phyloP scores from a whole-genome alignment of 2,888 invertebrate genomes.

The Xanthia togata region DNA sequence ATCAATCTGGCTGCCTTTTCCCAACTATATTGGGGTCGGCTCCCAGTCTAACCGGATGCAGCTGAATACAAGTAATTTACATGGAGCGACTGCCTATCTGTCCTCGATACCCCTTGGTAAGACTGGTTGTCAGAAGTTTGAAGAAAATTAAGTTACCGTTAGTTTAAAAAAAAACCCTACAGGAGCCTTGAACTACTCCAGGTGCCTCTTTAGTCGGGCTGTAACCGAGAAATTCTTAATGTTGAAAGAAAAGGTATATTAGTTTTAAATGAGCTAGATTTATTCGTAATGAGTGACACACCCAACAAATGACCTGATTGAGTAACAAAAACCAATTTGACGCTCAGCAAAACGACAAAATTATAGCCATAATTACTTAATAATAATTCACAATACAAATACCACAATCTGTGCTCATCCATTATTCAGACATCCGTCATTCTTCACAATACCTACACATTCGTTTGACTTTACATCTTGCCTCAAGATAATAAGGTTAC shows the following conservation, averaged over 20 bases:
- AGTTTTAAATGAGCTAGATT: neutral
- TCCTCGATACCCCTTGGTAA: no score
- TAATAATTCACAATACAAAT: constrained; percentile 52
- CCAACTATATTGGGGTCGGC: neutral
- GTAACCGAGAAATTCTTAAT: neutral
- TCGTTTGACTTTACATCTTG: constrained; percentile 32
- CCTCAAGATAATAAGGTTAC: neutral
- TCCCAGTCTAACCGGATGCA: neutral
- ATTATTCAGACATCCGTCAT: constrained; percentile 66
- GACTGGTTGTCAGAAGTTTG: no score
- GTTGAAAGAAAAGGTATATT: neutral
- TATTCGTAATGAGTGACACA: neutral
- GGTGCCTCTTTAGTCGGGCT: no score
- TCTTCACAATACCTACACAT: constrained; percentile 35
- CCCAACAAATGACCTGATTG: constrained; percentile 3
- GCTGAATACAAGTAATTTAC: neutral
- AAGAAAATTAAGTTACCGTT: neutral
- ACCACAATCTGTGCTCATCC: constrained; percentile 54
- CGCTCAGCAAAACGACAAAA: constrained; percentile 56
- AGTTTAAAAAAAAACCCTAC: neutral
- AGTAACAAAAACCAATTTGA: constrained; percentile 40
- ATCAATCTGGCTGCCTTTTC: neutral
- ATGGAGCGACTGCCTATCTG: no score
- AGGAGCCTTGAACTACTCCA: neutral
- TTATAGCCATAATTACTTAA: constrained; percentile 61